These are phyloP conservation scores for Embidobia sp. DNA, from an alignment of 2,888 invertebrate genomes.

Conservation along the genomic window DNA sequence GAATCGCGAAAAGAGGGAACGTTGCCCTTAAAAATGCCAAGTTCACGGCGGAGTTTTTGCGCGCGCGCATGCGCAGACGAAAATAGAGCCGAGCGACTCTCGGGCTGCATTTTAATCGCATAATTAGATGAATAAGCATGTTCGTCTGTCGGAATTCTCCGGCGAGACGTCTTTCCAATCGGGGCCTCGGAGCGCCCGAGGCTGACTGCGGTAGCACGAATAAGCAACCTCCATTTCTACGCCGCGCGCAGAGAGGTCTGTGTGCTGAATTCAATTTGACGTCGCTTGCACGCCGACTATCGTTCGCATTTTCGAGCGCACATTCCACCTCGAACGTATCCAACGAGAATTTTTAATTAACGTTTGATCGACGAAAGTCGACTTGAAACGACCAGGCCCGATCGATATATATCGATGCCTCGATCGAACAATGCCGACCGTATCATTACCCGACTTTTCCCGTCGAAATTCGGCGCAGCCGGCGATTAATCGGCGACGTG, in stretches of 20 bases:
- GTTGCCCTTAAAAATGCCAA: no score
- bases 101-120: conserved; percentile 46
- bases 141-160: conserved; percentile 47
- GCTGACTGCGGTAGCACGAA: conserved; percentile 62
- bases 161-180: conserved; percentile 48
- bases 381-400: neutral
- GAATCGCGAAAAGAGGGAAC: no score
- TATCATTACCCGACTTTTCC: no score
- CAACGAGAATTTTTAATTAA: conserved; percentile 17
- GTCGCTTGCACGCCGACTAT: conserved; percentile 32
- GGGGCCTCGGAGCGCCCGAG: conserved; percentile 58
- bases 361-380: conserved; percentile 12
- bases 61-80: neutral
- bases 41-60: no score
- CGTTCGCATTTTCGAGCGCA: conserved; percentile 33
- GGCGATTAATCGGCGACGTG: no score
- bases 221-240: conserved; percentile 62
- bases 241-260: conserved; percentile 8
- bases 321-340: conserved; percentile 3
- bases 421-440: no score
- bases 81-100: conserved; percentile 25
- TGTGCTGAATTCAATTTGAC: conserved; percentile 63
- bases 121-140: conserved; percentile 62
- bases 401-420: no score
- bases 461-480: no score